A percentile compares a stretch with the other conserved stretches of the same genome.
Conservation (phyloP, 1,140 invertebrate genomes). For the Drosophila ambigua region DNA sequence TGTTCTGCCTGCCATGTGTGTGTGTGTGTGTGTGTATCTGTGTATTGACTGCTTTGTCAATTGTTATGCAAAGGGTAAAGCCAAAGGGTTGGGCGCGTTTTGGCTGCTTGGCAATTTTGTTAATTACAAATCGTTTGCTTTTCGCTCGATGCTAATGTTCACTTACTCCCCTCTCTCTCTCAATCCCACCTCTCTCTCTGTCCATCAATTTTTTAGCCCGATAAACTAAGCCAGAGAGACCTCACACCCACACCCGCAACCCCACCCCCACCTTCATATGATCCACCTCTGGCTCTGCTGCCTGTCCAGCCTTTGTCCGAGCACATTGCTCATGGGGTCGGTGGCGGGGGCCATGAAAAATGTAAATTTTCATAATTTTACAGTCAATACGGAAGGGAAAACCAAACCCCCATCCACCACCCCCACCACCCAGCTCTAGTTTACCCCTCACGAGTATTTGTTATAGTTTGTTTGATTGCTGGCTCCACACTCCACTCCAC, state of each 20-base stretch:
- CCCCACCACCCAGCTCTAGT: not conserved
- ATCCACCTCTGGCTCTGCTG: not conserved
- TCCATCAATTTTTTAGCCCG: conserved; percentile 6
- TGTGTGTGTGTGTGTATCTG: conserved; percentile 24
- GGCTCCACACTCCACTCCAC: conserved; percentile 16
- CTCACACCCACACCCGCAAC: no score
- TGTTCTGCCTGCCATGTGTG: conserved; percentile 39
- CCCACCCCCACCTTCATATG: no score
- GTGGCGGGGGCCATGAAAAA: conserved; percentile 42
- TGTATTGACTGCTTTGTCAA: conserved; percentile 77
- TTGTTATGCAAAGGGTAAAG: conserved; percentile 55
- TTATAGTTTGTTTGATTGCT: conserved; percentile 73
- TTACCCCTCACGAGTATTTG: conserved; percentile 28
- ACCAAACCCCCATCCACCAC: not conserved
- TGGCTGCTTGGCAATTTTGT: conserved; percentile 81
- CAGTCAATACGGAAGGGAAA: conserved; percentile 54
- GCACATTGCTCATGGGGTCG: not conserved
- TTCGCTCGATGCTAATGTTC: conserved; percentile 65
- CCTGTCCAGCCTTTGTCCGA: conserved; percentile 25
- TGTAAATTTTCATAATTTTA: conserved; percentile 79
- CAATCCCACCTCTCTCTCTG: not conserved
- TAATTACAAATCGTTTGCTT: conserved; percentile 84
- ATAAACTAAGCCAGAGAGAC: not conserved
- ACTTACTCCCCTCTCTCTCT: not conserved
- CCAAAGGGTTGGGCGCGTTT: conserved; percentile 26